Evolutionary conservation across 2,797 vertebrate genomes (phyloP).

Genomic region (Anomalospiza imberbis): DNA sequence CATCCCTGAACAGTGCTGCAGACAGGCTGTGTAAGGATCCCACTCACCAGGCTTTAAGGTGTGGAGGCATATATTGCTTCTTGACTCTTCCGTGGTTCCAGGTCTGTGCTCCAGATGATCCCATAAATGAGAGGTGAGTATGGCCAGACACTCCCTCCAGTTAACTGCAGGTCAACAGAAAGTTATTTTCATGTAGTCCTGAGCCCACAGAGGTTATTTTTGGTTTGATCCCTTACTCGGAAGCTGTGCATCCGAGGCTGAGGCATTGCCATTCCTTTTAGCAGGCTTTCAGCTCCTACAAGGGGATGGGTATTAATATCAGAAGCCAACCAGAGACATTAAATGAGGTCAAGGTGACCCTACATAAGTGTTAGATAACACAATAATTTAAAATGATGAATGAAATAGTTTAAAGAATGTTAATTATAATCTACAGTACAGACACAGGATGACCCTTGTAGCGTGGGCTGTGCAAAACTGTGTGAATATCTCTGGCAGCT

Average conservation of each 20-base stretch:
- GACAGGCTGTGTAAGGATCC: not conserved
- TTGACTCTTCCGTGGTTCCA: not conserved
- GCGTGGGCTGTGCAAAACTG: fast-evolving
- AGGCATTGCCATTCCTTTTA: not conserved
- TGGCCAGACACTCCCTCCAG: not conserved
- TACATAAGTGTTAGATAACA: not conserved
- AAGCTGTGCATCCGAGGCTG: not conserved
- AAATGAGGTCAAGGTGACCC: not conserved
- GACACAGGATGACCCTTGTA: not conserved
- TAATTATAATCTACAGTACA: not conserved
- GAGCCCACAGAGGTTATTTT: not conserved
- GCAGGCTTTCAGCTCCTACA: not conserved
- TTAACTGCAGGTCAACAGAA: not conserved
- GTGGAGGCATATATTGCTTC: not conserved
- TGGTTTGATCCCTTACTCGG: not conserved
- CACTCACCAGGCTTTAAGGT: not conserved
- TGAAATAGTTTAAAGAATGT: not conserved
- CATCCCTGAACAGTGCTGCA: not conserved
- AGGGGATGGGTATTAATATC: not conserved
- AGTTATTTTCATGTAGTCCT: not conserved
- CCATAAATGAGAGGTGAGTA: not conserved
- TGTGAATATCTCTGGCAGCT: not conserved
- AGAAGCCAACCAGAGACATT: not conserved
- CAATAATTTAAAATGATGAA: not conserved
- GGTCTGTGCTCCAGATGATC: not conserved